phyloP scores from a whole-genome alignment of 2,888 invertebrate genomes.

The Ophion ellenae region DNA sequence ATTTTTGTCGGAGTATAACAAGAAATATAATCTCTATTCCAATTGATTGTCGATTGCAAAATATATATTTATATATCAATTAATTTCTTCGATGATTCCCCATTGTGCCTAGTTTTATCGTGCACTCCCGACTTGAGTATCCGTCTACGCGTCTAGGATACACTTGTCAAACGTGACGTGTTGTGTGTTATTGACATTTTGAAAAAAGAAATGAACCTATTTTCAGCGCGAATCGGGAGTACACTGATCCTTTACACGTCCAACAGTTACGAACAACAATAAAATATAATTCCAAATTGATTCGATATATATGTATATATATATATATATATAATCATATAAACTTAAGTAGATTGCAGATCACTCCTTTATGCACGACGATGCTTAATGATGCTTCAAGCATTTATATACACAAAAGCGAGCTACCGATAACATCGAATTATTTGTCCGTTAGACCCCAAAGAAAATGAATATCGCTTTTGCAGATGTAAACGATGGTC shows the following conservation, averaged over 20 bases:
- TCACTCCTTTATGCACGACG: conserved; percentile 75
- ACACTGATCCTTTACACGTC: conserved; percentile 60
- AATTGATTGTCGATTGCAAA: conserved; percentile 61
- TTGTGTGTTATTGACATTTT: conserved; percentile 4
- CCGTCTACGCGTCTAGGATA: conserved; percentile 34
- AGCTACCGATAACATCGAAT: conserved; percentile 66
- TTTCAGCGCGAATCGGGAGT: conserved; percentile 65
- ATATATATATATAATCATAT: conserved; percentile 48
- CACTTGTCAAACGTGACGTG: not conserved
- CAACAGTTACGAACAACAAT: conserved; percentile 69
- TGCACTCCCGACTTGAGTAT: conserved; percentile 46
- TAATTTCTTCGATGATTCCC: conserved; percentile 39
- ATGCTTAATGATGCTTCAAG: conserved; percentile 70
- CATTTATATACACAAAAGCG: conserved; percentile 74
- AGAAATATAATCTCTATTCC: conserved; percentile 55
- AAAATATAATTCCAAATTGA: conserved; percentile 66
- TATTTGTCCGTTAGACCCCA: conserved; percentile 34
- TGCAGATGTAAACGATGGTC: conserved; percentile 67
- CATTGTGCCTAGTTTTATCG: conserved; percentile 32
- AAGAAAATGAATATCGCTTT: conserved; percentile 19
- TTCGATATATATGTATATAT: conserved; percentile 48
- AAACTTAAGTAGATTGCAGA: conserved; percentile 82
- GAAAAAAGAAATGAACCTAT: conserved; percentile 66
- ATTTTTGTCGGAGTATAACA: conserved; percentile 30
- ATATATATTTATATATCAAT: conserved; percentile 41